Percentiles rank a stretch among this genome's conserved stretches.
These are phyloP conservation scores for Pogonus chalceus DNA, from an alignment of 1,140 invertebrate genomes.

Conservation along the genomic window DNA sequence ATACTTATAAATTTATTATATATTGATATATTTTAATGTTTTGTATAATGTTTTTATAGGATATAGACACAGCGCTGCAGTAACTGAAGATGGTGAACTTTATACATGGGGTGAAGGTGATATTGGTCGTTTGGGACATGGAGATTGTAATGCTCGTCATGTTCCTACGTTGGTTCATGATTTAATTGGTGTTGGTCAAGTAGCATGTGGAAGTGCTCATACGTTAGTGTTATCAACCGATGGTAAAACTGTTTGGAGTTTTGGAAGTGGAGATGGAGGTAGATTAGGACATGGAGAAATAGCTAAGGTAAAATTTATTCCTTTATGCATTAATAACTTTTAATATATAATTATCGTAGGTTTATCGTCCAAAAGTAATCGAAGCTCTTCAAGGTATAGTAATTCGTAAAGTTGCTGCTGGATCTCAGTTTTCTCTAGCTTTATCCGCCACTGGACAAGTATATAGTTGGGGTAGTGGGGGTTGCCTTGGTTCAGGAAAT, in stretches of 20 bases:
- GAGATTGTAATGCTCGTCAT: conserved; percentile 41
- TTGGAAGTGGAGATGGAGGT: conserved; percentile 50
- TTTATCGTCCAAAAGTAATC: conserved; percentile 50
- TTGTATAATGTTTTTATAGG: conserved; percentile 21
- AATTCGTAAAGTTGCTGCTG: conserved; percentile 48
- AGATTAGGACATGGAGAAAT: conserved; percentile 53
- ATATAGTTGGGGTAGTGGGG: conserved; percentile 52
- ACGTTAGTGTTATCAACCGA: conserved; percentile 51
- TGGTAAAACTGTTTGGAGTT: conserved; percentile 56
- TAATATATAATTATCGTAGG: conserved; percentile 15
- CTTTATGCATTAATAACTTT: not conserved
- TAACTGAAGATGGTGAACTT: conserved; percentile 44
- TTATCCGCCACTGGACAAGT: conserved; percentile 48
- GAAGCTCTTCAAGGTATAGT: conserved; percentile 50
- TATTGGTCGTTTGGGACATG: conserved; percentile 49
- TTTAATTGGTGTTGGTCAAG: conserved; percentile 46
- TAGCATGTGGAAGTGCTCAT: conserved; percentile 54
- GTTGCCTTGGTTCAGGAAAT: conserved; percentile 46
- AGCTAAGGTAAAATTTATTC: conserved; percentile 34
- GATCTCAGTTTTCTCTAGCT: conserved; percentile 50
- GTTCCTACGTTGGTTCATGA: conserved; percentile 48
- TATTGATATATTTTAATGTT: not conserved
- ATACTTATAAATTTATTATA: no score
- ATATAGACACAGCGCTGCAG: conserved; percentile 50
- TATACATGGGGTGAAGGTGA: conserved; percentile 57